A percentile compares a stretch with the other conserved stretches of the same genome.
Evolutionary conservation across 92 coral and sea anemone genomes (phyloP).

Genomic region (Porites divaricata): DNA sequence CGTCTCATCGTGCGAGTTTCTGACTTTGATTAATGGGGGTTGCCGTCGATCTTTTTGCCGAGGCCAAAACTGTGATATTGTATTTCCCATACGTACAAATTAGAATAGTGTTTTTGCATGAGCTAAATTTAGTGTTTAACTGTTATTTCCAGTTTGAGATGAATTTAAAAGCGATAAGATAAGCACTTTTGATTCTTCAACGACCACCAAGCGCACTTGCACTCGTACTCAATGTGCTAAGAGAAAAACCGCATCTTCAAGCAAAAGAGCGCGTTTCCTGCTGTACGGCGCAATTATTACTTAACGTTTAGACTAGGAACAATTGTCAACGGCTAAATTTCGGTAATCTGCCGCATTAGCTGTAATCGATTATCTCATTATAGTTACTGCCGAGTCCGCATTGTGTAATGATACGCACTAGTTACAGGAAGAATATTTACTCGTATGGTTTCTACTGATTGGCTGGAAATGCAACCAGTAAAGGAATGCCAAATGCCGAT

Average conservation of each 20-base stretch:
- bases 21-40: slow-evolving; percentile 56
- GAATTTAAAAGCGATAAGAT: slow-evolving; percentile 25
- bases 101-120: slow-evolving; percentile 9
- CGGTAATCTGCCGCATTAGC: slow-evolving; percentile 49
- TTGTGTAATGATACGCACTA: slow-evolving; percentile 36
- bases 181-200: slow-evolving; percentile 10
- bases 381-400: slow-evolving; percentile 2
- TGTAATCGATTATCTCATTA: slow-evolving; percentile 41
- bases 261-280: slow-evolving; percentile 37
- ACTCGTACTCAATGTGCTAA: slow-evolving; percentile 20
- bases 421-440: slow-evolving; percentile 55
- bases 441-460: slow-evolving; percentile 40
- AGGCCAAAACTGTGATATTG: slow-evolving; percentile 42
- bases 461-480: slow-evolving; percentile 42
- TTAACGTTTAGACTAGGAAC: slow-evolving; percentile 27
- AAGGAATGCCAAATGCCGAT: slow-evolving; percentile 64
- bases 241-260: slow-evolving; percentile 50
- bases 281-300: slow-evolving; percentile 36
- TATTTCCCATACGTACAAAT: slow-evolving; percentile 27
- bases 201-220: slow-evolving; percentile 13
- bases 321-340: slow-evolving; percentile 40
- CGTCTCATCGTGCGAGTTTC: slow-evolving; percentile 19
- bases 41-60: slow-evolving; percentile 13
- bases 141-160: slow-evolving; percentile 7
- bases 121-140: slow-evolving; percentile 30